Evolutionary conservation across 2,888 invertebrate genomes (phyloP), one percentile per base, ranked within the genome.

Genomic region (Amaurobius ferox): DNA sequence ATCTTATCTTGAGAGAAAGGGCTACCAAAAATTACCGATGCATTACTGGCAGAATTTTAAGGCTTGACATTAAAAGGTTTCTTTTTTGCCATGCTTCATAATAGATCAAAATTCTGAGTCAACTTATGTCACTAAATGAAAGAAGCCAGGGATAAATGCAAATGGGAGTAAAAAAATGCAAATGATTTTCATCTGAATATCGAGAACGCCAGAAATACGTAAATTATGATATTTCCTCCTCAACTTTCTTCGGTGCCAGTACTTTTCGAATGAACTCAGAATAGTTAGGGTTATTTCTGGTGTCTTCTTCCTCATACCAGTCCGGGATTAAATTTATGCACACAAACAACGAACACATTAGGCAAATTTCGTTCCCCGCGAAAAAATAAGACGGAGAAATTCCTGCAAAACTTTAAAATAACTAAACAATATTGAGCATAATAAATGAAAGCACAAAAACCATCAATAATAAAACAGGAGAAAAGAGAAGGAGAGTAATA

Each of bases 401-500:
- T 67, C 68, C 44, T 55, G 73, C 44, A 71, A 83, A 83, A 85
- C 72, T 85, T 85, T 78, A 77, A 85, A 85, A 85, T 85, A 85
- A 85, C 85, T 86, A 86, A 86, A 86, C 86, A 86, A 79, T 77
- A 77, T 85, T 85, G 77, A 85, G 83, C 83, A 85, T 85, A 85
- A 85, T 86, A 86, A 86, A 86, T 86, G 86, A 78, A 64, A 62
- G 79, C 73, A 67, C 86, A 79, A 86, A 86, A 85, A 78, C 79
- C 86, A 79, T 86, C 78, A 73, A 79, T 86, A 86, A 86, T 86
- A 86, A 79, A 79, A 73, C 67, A 79, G 74, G 73, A 68, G 73
- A 83, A 79, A 79, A 77, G 76, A 76, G 76, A 55, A 83, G 77
- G 76, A 64, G 71, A 77, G 83, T 83, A 83, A 83, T 83, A 83